Conservation (phyloP, 1,140 invertebrate genomes). For the Plutomurus gul region DNA sequence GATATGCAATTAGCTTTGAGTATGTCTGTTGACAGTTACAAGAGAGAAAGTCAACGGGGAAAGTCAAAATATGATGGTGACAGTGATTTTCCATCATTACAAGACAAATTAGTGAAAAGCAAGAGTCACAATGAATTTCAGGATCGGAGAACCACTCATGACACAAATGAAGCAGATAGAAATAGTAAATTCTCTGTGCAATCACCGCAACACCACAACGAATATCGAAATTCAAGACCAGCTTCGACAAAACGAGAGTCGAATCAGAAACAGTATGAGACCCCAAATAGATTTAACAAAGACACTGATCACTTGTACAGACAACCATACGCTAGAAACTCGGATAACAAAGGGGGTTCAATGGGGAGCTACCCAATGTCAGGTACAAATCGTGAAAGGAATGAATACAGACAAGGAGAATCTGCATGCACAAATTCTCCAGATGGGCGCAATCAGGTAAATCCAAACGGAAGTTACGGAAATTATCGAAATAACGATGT, state of each 20-base stretch:
- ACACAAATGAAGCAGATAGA: not conserved
- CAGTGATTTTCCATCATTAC: not conserved
- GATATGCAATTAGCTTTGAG: not conserved
- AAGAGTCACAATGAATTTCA: not conserved
- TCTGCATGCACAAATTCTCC: too few species aligned
- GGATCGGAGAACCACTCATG: not conserved
- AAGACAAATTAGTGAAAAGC: not conserved
- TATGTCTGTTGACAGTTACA: not conserved
- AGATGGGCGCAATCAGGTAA: not conserved
- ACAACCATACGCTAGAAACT: not conserved
- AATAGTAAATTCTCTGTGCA: not conserved
- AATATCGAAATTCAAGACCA: not conserved
- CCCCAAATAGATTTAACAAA: not conserved
- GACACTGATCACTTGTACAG: not conserved
- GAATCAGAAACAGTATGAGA: not conserved
- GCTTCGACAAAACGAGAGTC: not conserved
- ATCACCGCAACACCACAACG: not conserved
- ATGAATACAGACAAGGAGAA: not conserved
- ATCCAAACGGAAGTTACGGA: not conserved
- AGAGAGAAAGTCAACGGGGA: not conserved
- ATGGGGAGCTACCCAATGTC: too few species aligned
- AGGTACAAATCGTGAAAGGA: not conserved
- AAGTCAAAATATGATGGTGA: not conserved
- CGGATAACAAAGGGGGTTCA: not conserved
- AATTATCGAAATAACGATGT: not conserved